Evolutionary conservation across 2,797 vertebrate genomes (phyloP).

Genomic region (Tolypeutes matacus): DNA sequence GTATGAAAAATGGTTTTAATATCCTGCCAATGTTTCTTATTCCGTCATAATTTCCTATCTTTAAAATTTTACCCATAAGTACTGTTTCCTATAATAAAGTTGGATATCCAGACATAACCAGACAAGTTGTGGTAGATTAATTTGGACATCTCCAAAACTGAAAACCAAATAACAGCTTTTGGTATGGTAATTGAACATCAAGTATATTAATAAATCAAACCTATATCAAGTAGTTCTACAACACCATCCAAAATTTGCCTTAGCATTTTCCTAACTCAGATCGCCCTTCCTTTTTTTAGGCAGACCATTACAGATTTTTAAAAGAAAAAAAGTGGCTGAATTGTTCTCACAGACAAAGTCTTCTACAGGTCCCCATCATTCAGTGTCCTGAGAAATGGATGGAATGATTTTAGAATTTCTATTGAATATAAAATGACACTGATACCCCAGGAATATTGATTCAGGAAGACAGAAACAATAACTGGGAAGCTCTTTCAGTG

Average conservation of each 20-base stretch:
- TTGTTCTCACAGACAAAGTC: slow-evolving; percentile 81
- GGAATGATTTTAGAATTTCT: slow-evolving; percentile 84
- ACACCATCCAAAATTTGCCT: slow-evolving; percentile 30
- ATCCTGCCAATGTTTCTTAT: neutral
- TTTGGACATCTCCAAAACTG: neutral
- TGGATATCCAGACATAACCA: accelerated
- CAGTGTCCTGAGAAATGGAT: slow-evolving; percentile 76
- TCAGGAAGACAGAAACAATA: slow-evolving; percentile 84
- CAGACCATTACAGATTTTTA: slow-evolving; percentile 62
- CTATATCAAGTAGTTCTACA: neutral
- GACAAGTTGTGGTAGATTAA: too few species aligned
- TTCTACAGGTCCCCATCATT: slow-evolving; percentile 76
- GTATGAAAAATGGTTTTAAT: slow-evolving; percentile 22
- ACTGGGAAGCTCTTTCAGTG: slow-evolving; percentile 82
- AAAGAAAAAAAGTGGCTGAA: slow-evolving; percentile 70
- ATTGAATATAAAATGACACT: slow-evolving; percentile 83
- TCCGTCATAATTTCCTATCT: neutral
- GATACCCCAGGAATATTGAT: slow-evolving; percentile 87
- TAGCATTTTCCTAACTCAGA: neutral
- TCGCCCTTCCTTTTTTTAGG: slow-evolving; percentile 68
- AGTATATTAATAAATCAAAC: neutral
- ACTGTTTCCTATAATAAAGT: neutral
- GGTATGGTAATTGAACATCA: neutral
- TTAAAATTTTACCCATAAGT: neutral
- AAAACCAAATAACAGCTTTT: neutral